phyloP scores from a whole-genome alignment of 2,888 invertebrate genomes.

The Peribatodes rhomboidaria region DNA sequence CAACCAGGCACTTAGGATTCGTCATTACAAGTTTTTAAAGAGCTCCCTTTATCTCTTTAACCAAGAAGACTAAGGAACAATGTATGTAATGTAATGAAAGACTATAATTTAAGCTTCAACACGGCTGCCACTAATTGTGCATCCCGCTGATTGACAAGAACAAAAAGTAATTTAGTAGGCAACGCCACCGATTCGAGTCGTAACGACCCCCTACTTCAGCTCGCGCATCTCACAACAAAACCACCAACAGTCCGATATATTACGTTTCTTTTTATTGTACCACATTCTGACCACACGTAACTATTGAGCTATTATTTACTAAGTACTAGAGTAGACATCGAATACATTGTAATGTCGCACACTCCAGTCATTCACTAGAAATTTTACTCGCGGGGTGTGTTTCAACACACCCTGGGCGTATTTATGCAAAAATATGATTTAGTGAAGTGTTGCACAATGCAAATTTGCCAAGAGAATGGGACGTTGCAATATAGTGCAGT shows the following conservation, averaged over 20 bases:
- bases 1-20: neutral
- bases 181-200: conserved; percentile 4
- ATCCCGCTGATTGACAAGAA: conserved; percentile 17
- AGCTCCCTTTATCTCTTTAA: conserved; percentile 5
- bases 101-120: conserved; percentile 20
- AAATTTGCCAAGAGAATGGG: too few relatives aligned
- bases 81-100: conserved; percentile 13
- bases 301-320: neutral
- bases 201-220: conserved; percentile 41
- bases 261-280: conserved; percentile 51
- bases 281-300: conserved; percentile 50
- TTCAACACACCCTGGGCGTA: too few relatives aligned
- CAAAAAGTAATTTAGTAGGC: conserved; percentile 10
- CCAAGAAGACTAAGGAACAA: conserved; percentile 1
- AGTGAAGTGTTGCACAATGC: too few relatives aligned
- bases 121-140: conserved; percentile 10
- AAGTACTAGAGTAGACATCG: too few relatives aligned
- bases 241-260: conserved; percentile 50
- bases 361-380: too few relatives aligned
- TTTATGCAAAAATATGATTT: too few relatives aligned
- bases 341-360: too few relatives aligned
- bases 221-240: conserved; percentile 40
- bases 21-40: conserved; percentile 11
- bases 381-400: too few relatives aligned
- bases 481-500: too few relatives aligned